phyloP scores from a whole-genome alignment of 2,888 invertebrate species.

The Axea sp. region DNA sequence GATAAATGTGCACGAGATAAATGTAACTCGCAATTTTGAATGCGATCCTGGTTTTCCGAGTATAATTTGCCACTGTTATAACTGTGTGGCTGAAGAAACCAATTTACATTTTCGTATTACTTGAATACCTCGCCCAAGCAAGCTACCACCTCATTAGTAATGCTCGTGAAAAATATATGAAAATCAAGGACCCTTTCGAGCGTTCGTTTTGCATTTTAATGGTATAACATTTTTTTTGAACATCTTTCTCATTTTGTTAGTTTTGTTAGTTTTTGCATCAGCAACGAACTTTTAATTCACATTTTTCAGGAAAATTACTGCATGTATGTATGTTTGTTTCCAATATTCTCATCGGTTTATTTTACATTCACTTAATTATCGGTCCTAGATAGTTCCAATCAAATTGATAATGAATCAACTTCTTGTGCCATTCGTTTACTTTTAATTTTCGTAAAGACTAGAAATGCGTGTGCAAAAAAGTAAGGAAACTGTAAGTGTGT shows the following conservation, averaged over 20 bases:
- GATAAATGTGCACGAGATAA: constrained; percentile 51
- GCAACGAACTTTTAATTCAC: too few relatives aligned
- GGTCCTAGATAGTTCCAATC: neutral
- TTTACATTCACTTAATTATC: constrained; percentile 2
- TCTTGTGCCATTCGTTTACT: constrained; percentile 5
- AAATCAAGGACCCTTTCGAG: constrained; percentile 10
- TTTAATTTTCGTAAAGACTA: constrained; percentile 27
- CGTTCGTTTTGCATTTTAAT: constrained; percentile 24
- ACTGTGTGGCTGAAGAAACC: constrained; percentile 35
- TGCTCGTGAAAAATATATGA: constrained; percentile 42
- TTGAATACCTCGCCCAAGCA: constrained; percentile 23
- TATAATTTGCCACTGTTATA: constrained; percentile 51
- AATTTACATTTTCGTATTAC: constrained; percentile 49
- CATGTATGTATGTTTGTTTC: too few relatives aligned
- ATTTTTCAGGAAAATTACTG: too few relatives aligned
- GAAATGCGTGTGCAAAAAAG: neutral
- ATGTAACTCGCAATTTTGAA: constrained; percentile 50
- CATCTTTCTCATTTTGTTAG: constrained; percentile 12
- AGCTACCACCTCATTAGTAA: constrained; percentile 37
- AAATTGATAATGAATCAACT: neutral
- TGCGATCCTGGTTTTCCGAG: constrained; percentile 33
- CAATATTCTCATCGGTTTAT: too few relatives aligned
- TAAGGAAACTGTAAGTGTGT: constrained; percentile 1
- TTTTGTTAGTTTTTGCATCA: too few relatives aligned
- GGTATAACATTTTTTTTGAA: neutral